Evolutionary conservation across 2,113 vertebrate species (phyloP), one percentile per base, ranked within the genome.

Genomic region (Chitala chitala): DNA sequence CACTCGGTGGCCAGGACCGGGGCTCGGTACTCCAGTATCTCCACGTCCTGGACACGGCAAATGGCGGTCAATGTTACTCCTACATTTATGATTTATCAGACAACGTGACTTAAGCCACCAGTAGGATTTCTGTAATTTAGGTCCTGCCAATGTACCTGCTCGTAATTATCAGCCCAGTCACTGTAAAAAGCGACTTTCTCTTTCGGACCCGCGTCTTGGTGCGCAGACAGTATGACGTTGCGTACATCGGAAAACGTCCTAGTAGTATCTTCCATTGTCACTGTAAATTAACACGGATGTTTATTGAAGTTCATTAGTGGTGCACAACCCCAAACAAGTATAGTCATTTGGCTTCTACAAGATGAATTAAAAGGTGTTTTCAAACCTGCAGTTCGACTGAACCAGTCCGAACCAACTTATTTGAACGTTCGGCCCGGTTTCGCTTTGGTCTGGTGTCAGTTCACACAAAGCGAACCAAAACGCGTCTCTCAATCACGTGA

Each of bases 21-120:
- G 3, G 94, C 95, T 1, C 75, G 83, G 80, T 94, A 95, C 33
- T 92, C 90, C 78, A 95, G 78, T n/a, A 84, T 26, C 0, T 77
- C 86, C 50, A 94, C 87, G 75, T 96, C 93, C 96, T 96, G 76
- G 17, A 51, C 48, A 76, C 50, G 6, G 20, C 44, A 13, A 50
- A 36, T 12, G 24, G 40, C 2, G 2, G 48, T 51, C 46, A 48
- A 51, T 51, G 7, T 51, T 51, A n/a, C n/a, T n/a, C n/a, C n/a
- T n/a, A n/a, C n/a, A n/a, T n/a, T n/a, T n/a, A n/a, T n/a, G 33
- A 59, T 1, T 0, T 20, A 63, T 29, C 17, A n/a, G 6, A 15
- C 15, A 54, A 0, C 0, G 38, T 7, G 5, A 0, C 13, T 12
- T 17, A 33, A 29, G 1, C 33, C 33, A 20, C 31, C 33, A 33